phyloP scores from a whole-genome alignment of 2,888 invertebrate species.

The Strigamia transsilvanica region DNA sequence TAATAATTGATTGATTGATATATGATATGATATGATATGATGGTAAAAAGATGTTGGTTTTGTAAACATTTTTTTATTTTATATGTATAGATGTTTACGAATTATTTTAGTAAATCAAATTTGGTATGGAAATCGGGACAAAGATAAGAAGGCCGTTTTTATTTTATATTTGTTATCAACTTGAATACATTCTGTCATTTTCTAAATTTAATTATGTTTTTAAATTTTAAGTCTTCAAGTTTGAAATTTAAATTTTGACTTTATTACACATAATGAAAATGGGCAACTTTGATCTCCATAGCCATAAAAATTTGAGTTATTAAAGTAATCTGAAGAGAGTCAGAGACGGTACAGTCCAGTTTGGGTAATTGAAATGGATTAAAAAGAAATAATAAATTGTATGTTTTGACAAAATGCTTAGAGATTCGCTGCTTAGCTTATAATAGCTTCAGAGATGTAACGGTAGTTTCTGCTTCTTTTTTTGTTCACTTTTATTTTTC shows the following conservation, averaged over 20 bases:
- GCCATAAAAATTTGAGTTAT: conserved; percentile 7
- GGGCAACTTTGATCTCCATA: conserved; percentile 33
- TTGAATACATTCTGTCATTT: neutral
- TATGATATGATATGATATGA: neutral
- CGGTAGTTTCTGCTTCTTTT: neutral
- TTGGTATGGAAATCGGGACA: neutral
- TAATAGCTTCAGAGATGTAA: conserved; percentile 13
- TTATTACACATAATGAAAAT: conserved; percentile 5
- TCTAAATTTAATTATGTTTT: conserved; percentile 15
- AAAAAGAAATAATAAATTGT: conserved; percentile 35
- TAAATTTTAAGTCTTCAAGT: neutral
- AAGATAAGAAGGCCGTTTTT: neutral
- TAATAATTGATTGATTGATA: conserved; percentile 4
- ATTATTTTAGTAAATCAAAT: conserved; percentile 18
- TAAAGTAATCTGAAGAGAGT: conserved; percentile 15
- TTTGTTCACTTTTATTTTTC: conserved; percentile 7
- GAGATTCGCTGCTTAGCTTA: conserved; percentile 28
- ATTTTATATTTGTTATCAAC: neutral
- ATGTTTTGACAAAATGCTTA: conserved; percentile 42
- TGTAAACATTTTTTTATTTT: conserved; percentile 39
- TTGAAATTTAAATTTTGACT: neutral
- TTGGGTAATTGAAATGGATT: conserved; percentile 20
- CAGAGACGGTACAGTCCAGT: neutral
- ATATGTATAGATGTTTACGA: conserved; percentile 10
- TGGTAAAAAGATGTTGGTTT: conserved; percentile 10